Evolutionary conservation across 37 sponge, comb jelly and placozoan species (phyloP).

Genomic region (Spongilla lacustris): DNA sequence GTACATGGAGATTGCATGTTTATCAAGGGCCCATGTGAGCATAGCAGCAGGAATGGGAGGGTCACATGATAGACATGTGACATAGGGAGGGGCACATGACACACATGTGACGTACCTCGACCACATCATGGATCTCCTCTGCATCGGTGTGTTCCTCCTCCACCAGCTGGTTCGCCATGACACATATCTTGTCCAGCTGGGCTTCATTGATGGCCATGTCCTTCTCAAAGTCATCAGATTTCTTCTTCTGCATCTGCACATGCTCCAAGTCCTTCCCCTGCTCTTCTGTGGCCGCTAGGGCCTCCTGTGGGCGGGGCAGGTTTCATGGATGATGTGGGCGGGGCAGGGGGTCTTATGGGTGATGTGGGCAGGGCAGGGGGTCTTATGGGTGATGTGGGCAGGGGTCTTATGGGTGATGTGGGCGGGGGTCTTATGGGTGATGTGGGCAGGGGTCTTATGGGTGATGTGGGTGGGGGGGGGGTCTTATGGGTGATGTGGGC

Average conservation of each 20-base stretch:
- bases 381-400: neutral
- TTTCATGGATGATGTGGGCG: no score
- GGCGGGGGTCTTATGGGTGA: no score
- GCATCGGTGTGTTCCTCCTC: constrained; percentile 87
- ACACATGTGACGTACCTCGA: constrained; percentile 48
- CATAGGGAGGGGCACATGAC: neutral
- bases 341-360: neutral
- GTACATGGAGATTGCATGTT: no score
- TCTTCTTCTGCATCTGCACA: constrained; percentile 72
- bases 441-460: no score
- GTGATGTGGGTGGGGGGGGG: neutral
- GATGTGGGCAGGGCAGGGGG: neutral
- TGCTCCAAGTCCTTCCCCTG: constrained; percentile 88
- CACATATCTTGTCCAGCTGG: constrained; percentile 65
- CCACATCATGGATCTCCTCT: constrained; percentile 68
- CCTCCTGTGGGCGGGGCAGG: constrained; percentile 42
- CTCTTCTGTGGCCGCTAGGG: constrained; percentile 82
- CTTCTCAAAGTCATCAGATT: constrained; percentile 84
- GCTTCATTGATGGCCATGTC: constrained; percentile 76
- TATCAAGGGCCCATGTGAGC: no score
- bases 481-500: neutral
- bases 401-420: no score
- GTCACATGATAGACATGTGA: no score
- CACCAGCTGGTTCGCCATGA: constrained; percentile 76
- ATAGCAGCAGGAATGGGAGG: no score